Percentiles rank a stretch among this genome's conserved stretches.
Evolutionary conservation across 64 coral and sea anemone species (phyloP).

Genomic region (Dendrophyllia cribrosa): DNA sequence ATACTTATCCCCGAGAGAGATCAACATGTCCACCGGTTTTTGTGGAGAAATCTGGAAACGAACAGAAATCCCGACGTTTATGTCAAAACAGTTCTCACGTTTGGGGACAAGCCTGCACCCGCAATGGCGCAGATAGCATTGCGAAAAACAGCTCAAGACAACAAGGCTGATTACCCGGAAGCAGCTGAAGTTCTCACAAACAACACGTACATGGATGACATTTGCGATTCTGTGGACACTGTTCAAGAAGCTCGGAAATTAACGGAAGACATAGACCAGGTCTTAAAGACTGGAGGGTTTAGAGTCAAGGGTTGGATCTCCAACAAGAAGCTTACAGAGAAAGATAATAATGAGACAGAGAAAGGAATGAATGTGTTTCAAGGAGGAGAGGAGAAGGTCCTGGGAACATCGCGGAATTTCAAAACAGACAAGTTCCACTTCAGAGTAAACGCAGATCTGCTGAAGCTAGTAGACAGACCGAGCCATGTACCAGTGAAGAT

Average conservation of each 20-base stretch:
- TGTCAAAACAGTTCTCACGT: slow-evolving; percentile 30
- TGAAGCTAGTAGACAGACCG: slow-evolving; percentile 23
- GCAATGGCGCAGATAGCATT: slow-evolving; percentile 46
- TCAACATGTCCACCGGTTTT: slow-evolving; percentile 60
- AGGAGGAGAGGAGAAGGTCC: slow-evolving; percentile 50
- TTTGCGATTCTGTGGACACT: slow-evolving; percentile 71
- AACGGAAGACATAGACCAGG: slow-evolving; percentile 62
- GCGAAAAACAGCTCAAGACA: slow-evolving; percentile 56
- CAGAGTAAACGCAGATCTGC: slow-evolving; percentile 13
- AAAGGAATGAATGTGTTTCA: background rate
- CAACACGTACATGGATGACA: slow-evolving; percentile 73
- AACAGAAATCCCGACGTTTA: slow-evolving; percentile 49
- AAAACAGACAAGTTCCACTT: slow-evolving; percentile 22
- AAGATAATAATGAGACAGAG: background rate
- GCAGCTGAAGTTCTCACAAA: slow-evolving; percentile 42
- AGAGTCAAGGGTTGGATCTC: slow-evolving; percentile 59
- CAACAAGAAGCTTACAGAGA: too few relatives aligned
- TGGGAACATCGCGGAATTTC: slow-evolving; percentile 31
- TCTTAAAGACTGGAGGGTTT: slow-evolving; percentile 66
- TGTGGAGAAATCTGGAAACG: slow-evolving; percentile 59
- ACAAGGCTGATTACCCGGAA: slow-evolving; percentile 37
- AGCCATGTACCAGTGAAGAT: slow-evolving; percentile 4
- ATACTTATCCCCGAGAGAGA: slow-evolving; percentile 54
- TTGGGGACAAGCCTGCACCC: slow-evolving; percentile 26
- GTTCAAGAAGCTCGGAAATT: slow-evolving; percentile 34